phyloP scores from a whole-genome alignment of 2,797 vertebrate species.

The Poecilia gillii region DNA sequence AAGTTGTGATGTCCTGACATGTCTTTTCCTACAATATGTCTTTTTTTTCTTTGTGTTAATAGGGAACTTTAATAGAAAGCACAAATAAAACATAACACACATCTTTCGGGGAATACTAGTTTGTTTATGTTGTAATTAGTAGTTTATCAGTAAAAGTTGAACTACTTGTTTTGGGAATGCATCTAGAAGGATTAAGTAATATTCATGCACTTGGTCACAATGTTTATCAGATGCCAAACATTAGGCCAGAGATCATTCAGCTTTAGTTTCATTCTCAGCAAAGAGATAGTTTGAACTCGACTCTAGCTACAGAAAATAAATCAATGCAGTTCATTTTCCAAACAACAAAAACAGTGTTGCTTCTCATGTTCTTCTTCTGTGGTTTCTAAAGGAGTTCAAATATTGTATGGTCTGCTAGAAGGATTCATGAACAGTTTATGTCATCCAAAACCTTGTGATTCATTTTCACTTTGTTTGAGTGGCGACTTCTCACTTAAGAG shows the following conservation, averaged over 20 bases:
- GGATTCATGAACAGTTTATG: background rate
- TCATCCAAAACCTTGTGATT: background rate
- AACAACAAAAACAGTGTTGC: background rate
- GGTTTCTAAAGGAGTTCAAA: background rate
- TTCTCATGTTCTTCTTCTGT: background rate
- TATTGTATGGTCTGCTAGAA: background rate
- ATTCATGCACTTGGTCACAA: background rate
- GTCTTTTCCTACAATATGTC: constrained; percentile 7
- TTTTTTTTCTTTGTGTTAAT: background rate
- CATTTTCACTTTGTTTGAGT: background rate
- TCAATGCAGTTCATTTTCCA: background rate
- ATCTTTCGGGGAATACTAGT: background rate
- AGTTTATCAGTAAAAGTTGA: background rate
- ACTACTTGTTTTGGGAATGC: background rate
- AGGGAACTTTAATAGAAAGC: background rate
- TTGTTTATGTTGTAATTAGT: background rate
- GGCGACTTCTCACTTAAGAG: no score
- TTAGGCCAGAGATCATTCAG: background rate
- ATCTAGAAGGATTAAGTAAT: background rate
- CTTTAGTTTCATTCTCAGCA: background rate
- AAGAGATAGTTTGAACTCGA: background rate
- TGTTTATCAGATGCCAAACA: background rate
- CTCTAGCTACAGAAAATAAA: background rate
- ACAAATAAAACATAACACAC: background rate
- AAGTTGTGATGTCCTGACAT: constrained; percentile 9